A percentile compares a stretch with the other conserved stretches of the same genome.
Conservation (phyloP, 1,140 invertebrate species). For the Tenebrio molitor region DNA sequence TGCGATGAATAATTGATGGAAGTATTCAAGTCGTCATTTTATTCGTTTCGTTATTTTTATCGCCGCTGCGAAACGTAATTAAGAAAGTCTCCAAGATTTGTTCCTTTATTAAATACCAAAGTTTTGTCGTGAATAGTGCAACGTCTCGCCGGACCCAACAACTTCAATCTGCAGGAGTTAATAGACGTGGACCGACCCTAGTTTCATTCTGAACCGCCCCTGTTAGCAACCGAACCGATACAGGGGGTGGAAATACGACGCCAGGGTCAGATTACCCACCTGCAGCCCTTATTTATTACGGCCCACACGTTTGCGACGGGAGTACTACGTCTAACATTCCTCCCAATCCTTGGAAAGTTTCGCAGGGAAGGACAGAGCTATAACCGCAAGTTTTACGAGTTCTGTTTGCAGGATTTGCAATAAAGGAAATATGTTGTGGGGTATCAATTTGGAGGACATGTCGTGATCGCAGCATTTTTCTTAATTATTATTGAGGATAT, state of each 20-base stretch:
- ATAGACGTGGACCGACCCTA: slow-evolving; percentile 36
- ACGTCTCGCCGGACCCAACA: slow-evolving; percentile 30
- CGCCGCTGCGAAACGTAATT: background rate
- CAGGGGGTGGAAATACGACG: slow-evolving; percentile 34
- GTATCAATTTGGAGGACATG: slow-evolving; percentile 20
- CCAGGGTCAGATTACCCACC: slow-evolving; percentile 33
- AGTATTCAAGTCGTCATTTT: background rate
- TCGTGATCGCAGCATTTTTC: slow-evolving; percentile 1
- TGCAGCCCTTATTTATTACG: slow-evolving; percentile 35
- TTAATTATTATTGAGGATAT: slow-evolving; percentile 27
- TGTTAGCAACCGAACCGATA: slow-evolving; percentile 34
- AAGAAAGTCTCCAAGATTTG: slow-evolving; percentile 5
- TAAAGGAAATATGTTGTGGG: slow-evolving; percentile 35
- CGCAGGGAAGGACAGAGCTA: background rate
- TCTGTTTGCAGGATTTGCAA: slow-evolving; percentile 14
- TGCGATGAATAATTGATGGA: slow-evolving; percentile 32
- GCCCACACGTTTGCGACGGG: slow-evolving; percentile 28
- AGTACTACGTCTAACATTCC: slow-evolving; percentile 17
- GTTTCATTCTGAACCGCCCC: slow-evolving; percentile 33
- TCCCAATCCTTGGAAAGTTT: slow-evolving; percentile 29
- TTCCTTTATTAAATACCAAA: slow-evolving; percentile 16
- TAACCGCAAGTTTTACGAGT: slow-evolving; percentile 26
- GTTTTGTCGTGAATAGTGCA: background rate
- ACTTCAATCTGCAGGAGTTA: slow-evolving; percentile 37
- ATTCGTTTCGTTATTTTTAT: slow-evolving; percentile 6